Conservation (phyloP, 2,888 invertebrate species). For the Acronicta psi region DNA sequence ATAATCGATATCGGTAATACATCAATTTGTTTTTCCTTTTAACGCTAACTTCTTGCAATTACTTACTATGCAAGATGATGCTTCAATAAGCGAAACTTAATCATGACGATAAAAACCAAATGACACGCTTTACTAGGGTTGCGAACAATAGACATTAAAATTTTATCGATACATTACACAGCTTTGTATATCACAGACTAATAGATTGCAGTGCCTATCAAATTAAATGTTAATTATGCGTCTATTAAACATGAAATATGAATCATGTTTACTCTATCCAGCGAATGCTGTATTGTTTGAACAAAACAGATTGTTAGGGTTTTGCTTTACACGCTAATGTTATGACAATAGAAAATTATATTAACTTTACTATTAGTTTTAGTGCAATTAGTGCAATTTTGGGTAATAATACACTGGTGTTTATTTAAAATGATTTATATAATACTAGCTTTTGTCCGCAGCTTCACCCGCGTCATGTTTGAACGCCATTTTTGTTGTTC, state of each 20-base stretch:
- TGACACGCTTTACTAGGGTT: constrained; percentile 69
- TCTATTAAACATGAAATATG: constrained; percentile 42
- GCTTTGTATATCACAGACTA: constrained; percentile 33
- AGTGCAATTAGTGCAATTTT: not conserved
- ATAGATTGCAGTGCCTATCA: constrained; percentile 37
- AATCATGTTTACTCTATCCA: constrained; percentile 40
- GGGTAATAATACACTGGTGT: not conserved
- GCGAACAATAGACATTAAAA: constrained; percentile 50
- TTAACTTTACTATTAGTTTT: not conserved
- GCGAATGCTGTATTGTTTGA: constrained; percentile 36
- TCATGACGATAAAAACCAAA: constrained; percentile 71
- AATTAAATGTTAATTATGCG: constrained; percentile 43
- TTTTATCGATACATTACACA: constrained; percentile 58
- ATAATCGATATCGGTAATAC: constrained; percentile 25
- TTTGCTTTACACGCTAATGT: constrained; percentile 10
- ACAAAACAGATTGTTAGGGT: constrained; percentile 32
- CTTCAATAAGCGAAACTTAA: constrained; percentile 72
- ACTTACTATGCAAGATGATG: constrained; percentile 64
- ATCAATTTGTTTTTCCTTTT: constrained; percentile 45
- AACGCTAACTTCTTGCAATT: constrained; percentile 60
- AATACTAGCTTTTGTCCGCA: no score
- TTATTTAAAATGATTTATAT: not conserved
- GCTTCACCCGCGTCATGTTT: no score
- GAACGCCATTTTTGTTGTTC: no score
- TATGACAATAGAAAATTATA: constrained; percentile 22